These are phyloP conservation scores for Linnaemya vulpina DNA, from an alignment of 2,888 invertebrate genomes.

Conservation along the genomic window DNA sequence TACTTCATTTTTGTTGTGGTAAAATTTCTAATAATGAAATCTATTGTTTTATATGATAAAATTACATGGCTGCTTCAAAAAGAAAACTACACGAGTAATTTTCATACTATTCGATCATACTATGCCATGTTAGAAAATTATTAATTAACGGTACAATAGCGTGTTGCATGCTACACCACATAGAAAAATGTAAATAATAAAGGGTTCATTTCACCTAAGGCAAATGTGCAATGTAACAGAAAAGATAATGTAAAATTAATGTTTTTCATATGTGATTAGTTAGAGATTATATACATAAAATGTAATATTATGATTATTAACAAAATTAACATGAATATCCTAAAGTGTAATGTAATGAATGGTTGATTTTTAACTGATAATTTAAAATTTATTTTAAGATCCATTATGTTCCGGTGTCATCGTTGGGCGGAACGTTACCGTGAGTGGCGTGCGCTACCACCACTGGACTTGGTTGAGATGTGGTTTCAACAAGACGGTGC, in stretches of 20 bases:
- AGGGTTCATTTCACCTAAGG: slow-evolving; percentile 15
- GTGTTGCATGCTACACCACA: slow-evolving; percentile 45
- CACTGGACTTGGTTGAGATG: too few species aligned
- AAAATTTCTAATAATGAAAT: slow-evolving; percentile 16
- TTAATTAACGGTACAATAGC: slow-evolving; percentile 46
- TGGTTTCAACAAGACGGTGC: too few species aligned
- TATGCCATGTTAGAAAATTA: not conserved
- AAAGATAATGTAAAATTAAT: slow-evolving; percentile 34
- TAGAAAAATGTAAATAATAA: not conserved
- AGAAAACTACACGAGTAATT: slow-evolving; percentile 6
- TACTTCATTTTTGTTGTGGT: not conserved
- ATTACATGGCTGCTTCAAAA: slow-evolving; percentile 24
- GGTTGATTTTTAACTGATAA: too few species aligned
- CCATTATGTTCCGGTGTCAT: too few species aligned
- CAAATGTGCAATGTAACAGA: not conserved
- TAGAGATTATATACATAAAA: too few species aligned
- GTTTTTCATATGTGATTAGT: not conserved
- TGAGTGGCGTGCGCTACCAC: too few species aligned
- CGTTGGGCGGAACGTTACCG: too few species aligned
- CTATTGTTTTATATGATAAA: slow-evolving; percentile 42
- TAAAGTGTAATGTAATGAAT: not conserved
- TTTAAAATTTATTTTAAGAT: too few species aligned
- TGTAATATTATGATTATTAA: too few species aligned
- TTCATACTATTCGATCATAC: slow-evolving; percentile 15
- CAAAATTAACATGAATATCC: not conserved